Evolutionary conservation across 1,140 invertebrate species (phyloP), one percentile per base, ranked within the genome.

Genomic region (Sipha flava): DNA sequence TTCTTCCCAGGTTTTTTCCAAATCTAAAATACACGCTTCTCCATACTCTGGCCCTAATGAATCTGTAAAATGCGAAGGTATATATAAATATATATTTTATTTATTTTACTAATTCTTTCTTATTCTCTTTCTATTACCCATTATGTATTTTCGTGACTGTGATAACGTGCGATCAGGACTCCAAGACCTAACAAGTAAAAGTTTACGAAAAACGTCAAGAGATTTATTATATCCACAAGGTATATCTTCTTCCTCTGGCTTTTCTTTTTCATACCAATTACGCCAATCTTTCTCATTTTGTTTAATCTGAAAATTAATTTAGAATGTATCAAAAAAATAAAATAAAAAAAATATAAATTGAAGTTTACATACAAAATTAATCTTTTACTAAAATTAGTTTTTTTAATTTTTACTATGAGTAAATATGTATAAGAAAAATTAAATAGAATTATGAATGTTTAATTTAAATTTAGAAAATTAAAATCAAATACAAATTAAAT

Each of bases 81-180:
- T n/a, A n/a, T n/a, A n/a, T n/a, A n/a, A n/a, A n/a, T n/a, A n/a
- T n/a, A n/a, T n/a, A n/a, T n/a, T n/a, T n/a, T n/a, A n/a, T n/a
- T n/a, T n/a, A n/a, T n/a, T n/a, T n/a, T n/a, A n/a, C n/a, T n/a
- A n/a, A n/a, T n/a, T n/a, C n/a, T n/a, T n/a, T n/a, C n/a, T n/a
- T n/a, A n/a, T n/a, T n/a, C n/a, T n/a, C n/a, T n/a, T n/a, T n/a
- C n/a, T n/a, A n/a, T n/a, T 85, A 92, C 92, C 91, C 81, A 92
- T 90, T 37, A 98, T 93, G 84, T 97, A 98, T 82, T 92, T 94
- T 83, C 92, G 92, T 16, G 90, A 89, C 73, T 96, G 94, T 0
- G 95, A 95, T n/a, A 98, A 88, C 5, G 95, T 98, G 82, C 96
- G 87, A 85, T 98, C 96, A 0, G 96, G 96, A 86, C 95, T 97